phyloP scores from a whole-genome alignment of 2,888 invertebrate species.

The Craniophora ligustri region DNA sequence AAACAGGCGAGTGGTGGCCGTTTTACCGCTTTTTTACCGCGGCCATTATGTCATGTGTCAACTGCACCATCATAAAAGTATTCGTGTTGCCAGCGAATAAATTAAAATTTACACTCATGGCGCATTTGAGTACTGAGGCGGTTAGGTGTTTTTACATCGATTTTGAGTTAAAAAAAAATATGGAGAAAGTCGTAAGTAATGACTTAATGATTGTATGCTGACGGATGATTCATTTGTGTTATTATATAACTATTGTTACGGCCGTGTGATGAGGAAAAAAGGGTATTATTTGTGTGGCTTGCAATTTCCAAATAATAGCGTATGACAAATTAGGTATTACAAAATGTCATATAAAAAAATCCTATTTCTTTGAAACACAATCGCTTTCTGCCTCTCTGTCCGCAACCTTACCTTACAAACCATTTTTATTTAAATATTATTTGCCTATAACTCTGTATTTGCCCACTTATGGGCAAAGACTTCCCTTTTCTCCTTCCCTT shows the following conservation, averaged over 20 bases:
- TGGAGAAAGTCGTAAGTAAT: conserved; percentile 24
- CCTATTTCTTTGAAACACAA: too few relatives aligned
- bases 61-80: conserved; percentile 67
- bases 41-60: conserved; percentile 70
- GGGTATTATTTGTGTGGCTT: not conserved
- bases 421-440: too few relatives aligned
- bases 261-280: not conserved
- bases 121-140: conserved; percentile 5
- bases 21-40: conserved; percentile 52
- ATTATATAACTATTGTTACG: conserved; percentile 1
- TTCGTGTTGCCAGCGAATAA: conserved; percentile 70
- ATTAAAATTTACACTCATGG: conserved; percentile 56
- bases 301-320: conserved; percentile 5
- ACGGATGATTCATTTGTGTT: conserved; percentile 12
- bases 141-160: conserved; percentile 16
- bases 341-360: too few relatives aligned
- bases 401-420: not conserved
- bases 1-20: conserved; percentile 46
- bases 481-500: too few relatives aligned
- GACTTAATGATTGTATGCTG: conserved; percentile 20
- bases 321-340: not conserved
- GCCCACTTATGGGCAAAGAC: too few relatives aligned
- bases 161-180: conserved; percentile 9
- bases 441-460: too few relatives aligned
- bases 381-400: not conserved